Conservation (phyloP, 1,140 invertebrate genomes). For the Drosophila novamexicana region DNA sequence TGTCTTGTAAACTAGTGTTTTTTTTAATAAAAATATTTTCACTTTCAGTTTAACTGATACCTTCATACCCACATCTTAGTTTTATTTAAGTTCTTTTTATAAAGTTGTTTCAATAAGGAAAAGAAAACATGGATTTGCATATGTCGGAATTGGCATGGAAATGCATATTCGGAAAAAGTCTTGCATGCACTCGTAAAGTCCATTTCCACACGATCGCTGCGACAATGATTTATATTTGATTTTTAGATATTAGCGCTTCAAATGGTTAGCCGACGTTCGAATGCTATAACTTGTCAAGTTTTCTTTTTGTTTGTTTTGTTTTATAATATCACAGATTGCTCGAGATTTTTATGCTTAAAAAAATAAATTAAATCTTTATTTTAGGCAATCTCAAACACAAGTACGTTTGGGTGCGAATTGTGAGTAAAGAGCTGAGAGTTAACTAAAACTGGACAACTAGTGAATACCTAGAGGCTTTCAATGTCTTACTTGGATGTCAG, state of each 20-base stretch:
- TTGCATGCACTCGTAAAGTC: slow-evolving; percentile 19
- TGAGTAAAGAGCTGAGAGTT: slow-evolving; percentile 17
- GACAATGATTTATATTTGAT: slow-evolving; percentile 33
- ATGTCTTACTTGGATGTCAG: slow-evolving; percentile 18
- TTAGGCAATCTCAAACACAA: slow-evolving; percentile 74
- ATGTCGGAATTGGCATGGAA: slow-evolving; percentile 28
- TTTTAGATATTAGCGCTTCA: slow-evolving; percentile 33
- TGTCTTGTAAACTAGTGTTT: slow-evolving; percentile 11
- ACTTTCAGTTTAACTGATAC: slow-evolving; percentile 67
- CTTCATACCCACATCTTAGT: slow-evolving; percentile 37
- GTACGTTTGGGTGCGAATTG: slow-evolving; percentile 23
- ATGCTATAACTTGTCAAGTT: slow-evolving; percentile 49
- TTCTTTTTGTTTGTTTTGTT: slow-evolving; percentile 44
- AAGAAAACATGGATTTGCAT: slow-evolving; percentile 43
- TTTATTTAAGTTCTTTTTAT: slow-evolving; percentile 32
- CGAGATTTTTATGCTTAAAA: slow-evolving; percentile 79
- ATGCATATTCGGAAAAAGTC: slow-evolving; percentile 19
- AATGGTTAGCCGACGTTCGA: slow-evolving; percentile 48
- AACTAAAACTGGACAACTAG: slow-evolving; percentile 30
- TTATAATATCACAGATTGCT: slow-evolving; percentile 84
- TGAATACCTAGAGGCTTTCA: slow-evolving; percentile 19
- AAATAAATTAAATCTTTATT: slow-evolving; percentile 55
- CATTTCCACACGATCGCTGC: slow-evolving; percentile 24
- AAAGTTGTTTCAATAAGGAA: slow-evolving; percentile 33
- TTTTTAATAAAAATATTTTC: slow-evolving; percentile 72